Percentiles rank a stretch among this genome's conserved stretches.
These are phyloP conservation scores for Himalopsyche phryganea DNA, from an alignment of 1,140 invertebrate genomes.

Conservation along the genomic window DNA sequence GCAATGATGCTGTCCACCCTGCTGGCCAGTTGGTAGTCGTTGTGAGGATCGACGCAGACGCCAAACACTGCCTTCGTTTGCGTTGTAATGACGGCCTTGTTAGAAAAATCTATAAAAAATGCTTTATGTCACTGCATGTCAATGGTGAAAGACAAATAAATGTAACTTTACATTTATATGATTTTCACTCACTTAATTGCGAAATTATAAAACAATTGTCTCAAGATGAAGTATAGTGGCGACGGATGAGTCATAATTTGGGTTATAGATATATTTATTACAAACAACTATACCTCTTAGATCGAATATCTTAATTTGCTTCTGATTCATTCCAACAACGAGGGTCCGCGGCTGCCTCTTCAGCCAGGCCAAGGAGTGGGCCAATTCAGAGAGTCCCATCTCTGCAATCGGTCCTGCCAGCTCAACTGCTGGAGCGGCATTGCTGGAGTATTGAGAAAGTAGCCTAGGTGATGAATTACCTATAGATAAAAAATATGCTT, in stretches of 20 bases:
- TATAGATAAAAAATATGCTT: conserved; percentile 1
- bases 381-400: conserved; percentile 74
- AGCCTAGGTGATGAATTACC: conserved; percentile 11
- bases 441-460: conserved; percentile 19
- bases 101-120: conserved; percentile 60
- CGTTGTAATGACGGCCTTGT: conserved; percentile 67
- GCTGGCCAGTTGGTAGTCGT: conserved; percentile 76
- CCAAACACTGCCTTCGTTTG: conserved; percentile 81
- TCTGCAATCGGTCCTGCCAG: conserved; percentile 57
- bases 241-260: too few relatives aligned
- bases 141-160: background rate
- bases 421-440: conserved; percentile 39
- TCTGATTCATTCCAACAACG: conserved; percentile 83
- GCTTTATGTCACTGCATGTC: background rate
- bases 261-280: too few relatives aligned
- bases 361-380: conserved; percentile 84
- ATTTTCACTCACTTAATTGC: conserved; percentile 17
- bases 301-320: conserved; percentile 87
- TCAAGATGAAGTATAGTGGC: too few relatives aligned
- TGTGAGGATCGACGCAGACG: conserved; percentile 71
- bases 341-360: conserved; percentile 68
- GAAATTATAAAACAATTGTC: too few relatives aligned
- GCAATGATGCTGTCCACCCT: conserved; percentile 76
- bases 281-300: conserved; percentile 72
- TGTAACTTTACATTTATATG: background rate